Percentiles rank a stretch among this genome's conserved stretches.
Conservation (phyloP, 2,797 vertebrate species). For the Myoxocephalus aenaeus region DNA sequence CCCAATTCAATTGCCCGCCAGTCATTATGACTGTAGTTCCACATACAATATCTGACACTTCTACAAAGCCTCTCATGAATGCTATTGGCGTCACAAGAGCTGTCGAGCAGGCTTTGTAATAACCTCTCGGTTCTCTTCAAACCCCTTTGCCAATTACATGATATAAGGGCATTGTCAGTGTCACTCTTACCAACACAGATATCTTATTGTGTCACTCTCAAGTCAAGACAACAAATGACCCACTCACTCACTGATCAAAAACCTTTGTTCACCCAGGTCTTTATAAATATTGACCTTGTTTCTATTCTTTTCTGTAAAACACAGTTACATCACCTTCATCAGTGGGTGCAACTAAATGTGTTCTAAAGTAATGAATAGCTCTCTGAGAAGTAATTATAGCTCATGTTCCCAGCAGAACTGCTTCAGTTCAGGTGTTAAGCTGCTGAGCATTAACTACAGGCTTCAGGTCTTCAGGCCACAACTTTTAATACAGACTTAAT, state of each 20-base stretch:
- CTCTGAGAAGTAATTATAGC: conserved; percentile 47
- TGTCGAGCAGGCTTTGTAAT: not conserved
- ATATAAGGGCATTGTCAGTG: not conserved
- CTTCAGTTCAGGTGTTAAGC: conserved; percentile 18
- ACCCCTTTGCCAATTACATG: conserved; percentile 26
- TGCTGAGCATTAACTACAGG: conserved; percentile 13
- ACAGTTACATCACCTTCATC: conserved; percentile 24
- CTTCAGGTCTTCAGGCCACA: conserved; percentile 1
- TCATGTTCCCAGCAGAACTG: conserved; percentile 25
- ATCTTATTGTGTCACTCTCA: not conserved
- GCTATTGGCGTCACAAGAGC: conserved; percentile 12
- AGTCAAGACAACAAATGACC: not conserved
- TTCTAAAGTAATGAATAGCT: conserved; percentile 40
- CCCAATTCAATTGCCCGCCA: not conserved
- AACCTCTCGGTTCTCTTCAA: conserved; percentile 9
- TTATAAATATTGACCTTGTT: conserved; percentile 1
- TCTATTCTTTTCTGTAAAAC: conserved; percentile 4
- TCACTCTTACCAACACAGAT: not conserved
- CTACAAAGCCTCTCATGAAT: conserved; percentile 23
- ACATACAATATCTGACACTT: conserved; percentile 4
- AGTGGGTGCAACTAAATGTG: conserved; percentile 21
- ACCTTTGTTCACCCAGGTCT: not conserved
- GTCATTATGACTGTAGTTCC: conserved; percentile 17
- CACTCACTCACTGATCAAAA: not conserved
- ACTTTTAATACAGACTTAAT: not conserved